phyloP scores from a whole-genome alignment of 2,888 invertebrate genomes.

The Phaonia tiefii region DNA sequence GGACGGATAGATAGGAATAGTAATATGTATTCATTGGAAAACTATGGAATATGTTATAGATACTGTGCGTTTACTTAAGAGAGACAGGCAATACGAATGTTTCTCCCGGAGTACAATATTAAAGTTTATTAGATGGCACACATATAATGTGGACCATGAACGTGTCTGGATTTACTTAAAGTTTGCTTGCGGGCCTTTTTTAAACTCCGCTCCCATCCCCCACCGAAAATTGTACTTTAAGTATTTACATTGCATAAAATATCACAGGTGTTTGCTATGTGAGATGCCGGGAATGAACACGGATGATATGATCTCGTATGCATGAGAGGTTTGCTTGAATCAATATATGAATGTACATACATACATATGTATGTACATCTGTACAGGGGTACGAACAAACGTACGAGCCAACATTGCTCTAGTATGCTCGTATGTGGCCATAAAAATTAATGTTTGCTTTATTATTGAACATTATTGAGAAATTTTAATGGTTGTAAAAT shows the following conservation, averaged over 20 bases:
- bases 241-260: constrained; percentile 47
- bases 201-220: too few relatives aligned
- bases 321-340: too few relatives aligned
- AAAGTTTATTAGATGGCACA: constrained; percentile 24
- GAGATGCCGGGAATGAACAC: neutral
- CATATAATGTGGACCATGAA: constrained; percentile 40
- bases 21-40: constrained; percentile 16
- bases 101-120: too few relatives aligned
- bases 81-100: neutral
- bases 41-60: neutral
- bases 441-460: constrained; percentile 72
- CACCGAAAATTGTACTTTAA: constrained; percentile 16
- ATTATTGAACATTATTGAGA: constrained; percentile 71
- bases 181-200: too few relatives aligned
- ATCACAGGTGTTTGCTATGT: constrained; percentile 47
- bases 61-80: too few relatives aligned
- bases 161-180: neutral
- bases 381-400: constrained; percentile 50
- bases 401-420: constrained; percentile 13
- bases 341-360: too few relatives aligned
- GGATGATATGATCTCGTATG: constrained; percentile 42
- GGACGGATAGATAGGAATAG: neutral
- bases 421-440: constrained; percentile 56
- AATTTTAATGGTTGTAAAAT: constrained; percentile 68
- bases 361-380: too few relatives aligned